Evolutionary conservation across 2,113 vertebrate species (phyloP), one percentile per base, ranked within the genome.

Genomic region (Saccopteryx leptura): DNA sequence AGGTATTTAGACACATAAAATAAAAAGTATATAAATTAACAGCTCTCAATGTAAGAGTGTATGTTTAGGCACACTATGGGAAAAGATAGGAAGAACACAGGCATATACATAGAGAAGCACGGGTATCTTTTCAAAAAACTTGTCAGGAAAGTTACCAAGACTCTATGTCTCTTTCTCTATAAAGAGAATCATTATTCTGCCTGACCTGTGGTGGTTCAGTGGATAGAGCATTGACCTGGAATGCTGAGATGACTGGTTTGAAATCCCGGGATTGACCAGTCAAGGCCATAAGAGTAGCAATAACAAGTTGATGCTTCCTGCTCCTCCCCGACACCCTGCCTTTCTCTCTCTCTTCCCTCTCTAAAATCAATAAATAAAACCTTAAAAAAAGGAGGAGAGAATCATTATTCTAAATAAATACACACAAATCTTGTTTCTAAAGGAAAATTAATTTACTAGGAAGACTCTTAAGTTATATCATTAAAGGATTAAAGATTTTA

Each of bases 1-100:
- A 93, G 50, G 71, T 75, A 88, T 33, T 48, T 60, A 91, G 93
- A 89, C 50, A 91, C 26, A 61, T 50, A 87, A 72, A 80, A 92
- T 31, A 68, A 61, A 79, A 91, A 85, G 39, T 19, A 89, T 5
- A 76, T 28, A 90, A 80, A 81, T 91, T 13, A 87, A 52, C 12
- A 93, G 61, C 63, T 54, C 31, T 65, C 60, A 81, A 46, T 4
- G 5, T n/a, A 48, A 78, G 7, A 26, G 19, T 66, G 1, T 56
- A 88, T 58, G 10, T 69, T 17, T 33, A 80, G 14, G 39, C 9
- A 89, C 19, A 33, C 50, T n/a, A 72, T 61, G 61, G 60, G 26
- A 81, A 81, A 7, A 88, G 63, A 84, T 1, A 69, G 31, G 5
- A 63, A 26, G 60, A 78, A 85, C 50, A 88, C 1, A 33, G 71